Evolutionary conservation across 2,797 vertebrate genomes (phyloP).

Genomic region (Chelmon rostratus): DNA sequence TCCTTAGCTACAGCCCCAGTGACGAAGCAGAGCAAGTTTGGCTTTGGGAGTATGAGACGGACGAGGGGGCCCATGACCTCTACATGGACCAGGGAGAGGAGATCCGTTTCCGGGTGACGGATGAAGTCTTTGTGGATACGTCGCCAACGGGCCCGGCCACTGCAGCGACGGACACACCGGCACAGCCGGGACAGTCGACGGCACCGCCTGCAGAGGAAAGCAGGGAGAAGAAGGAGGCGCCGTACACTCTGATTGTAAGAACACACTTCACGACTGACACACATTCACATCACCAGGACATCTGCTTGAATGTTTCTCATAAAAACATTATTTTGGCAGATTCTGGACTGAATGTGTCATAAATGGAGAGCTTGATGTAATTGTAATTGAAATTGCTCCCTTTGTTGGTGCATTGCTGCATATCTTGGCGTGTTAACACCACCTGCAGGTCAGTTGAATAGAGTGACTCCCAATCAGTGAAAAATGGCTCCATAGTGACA

Average conservation of each 20-base stretch:
- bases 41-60: constrained; percentile 99
- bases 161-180: constrained; percentile 68
- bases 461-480: too few relatives aligned
- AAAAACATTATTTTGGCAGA: too few relatives aligned
- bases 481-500: too few relatives aligned
- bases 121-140: constrained; percentile 95
- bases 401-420: too few relatives aligned
- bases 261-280: not conserved
- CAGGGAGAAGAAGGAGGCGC: constrained; percentile 89
- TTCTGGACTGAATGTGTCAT: not conserved
- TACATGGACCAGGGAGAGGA: constrained; percentile 99
- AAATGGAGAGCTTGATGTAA: too few relatives aligned
- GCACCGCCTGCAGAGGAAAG: constrained; percentile 64
- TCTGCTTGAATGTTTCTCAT: not conserved
- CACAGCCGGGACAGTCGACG: constrained; percentile 66
- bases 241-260: constrained; percentile 94
- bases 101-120: constrained; percentile 94
- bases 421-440: too few relatives aligned
- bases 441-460: too few relatives aligned
- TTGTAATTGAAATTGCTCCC: too few relatives aligned
- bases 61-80: constrained; percentile 97
- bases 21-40: constrained; percentile 98
- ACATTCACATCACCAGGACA: not conserved
- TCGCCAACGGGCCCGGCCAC: constrained; percentile 94
- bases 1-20: constrained; percentile 83